phyloP scores from a whole-genome alignment of 2,797 vertebrate genomes.

The Schizothorax lantsangensis region DNA sequence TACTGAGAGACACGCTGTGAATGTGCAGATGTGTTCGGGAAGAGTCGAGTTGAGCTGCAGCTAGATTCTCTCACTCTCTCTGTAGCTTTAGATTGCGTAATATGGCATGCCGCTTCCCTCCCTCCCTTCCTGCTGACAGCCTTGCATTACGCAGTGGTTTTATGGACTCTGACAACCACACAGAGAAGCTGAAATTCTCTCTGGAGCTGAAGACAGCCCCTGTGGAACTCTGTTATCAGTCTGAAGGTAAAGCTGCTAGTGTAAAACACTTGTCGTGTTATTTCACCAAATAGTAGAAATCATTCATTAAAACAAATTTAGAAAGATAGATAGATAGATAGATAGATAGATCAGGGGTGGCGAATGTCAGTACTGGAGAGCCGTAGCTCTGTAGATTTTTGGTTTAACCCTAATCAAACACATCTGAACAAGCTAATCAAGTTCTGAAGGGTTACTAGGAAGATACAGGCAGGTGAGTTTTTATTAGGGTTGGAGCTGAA shows the following conservation, averaged over 20 bases:
- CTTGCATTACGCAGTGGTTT: constrained; percentile 36
- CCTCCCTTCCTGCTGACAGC: constrained; percentile 11
- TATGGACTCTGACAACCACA: constrained; percentile 35
- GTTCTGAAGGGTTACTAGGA: too few relatives aligned
- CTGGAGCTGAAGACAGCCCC: not conserved
- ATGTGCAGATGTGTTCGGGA: constrained; percentile 34
- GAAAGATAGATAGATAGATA: not conserved
- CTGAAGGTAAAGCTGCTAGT: not conserved
- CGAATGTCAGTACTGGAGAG: too few relatives aligned
- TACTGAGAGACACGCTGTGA: constrained; percentile 9
- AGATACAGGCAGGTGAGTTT: too few relatives aligned
- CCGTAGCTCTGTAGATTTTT: too few relatives aligned
- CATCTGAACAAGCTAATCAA: too few relatives aligned
- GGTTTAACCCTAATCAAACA: too few relatives aligned
- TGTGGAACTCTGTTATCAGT: constrained; percentile 5
- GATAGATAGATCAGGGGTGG: too few relatives aligned
- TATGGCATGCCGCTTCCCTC: not conserved
- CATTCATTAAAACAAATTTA: not conserved
- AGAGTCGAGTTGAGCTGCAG: not conserved
- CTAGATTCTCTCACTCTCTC: constrained; percentile 18
- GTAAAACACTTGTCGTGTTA: not conserved
- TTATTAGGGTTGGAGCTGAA: too few relatives aligned
- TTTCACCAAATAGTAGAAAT: not conserved
- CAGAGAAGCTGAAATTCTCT: constrained; percentile 3
- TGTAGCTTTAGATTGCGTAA: constrained; percentile 43